Base-by-base conservation (phyloP, 2,797 vertebrate species). In the Oryzias sinensis region DNA sequence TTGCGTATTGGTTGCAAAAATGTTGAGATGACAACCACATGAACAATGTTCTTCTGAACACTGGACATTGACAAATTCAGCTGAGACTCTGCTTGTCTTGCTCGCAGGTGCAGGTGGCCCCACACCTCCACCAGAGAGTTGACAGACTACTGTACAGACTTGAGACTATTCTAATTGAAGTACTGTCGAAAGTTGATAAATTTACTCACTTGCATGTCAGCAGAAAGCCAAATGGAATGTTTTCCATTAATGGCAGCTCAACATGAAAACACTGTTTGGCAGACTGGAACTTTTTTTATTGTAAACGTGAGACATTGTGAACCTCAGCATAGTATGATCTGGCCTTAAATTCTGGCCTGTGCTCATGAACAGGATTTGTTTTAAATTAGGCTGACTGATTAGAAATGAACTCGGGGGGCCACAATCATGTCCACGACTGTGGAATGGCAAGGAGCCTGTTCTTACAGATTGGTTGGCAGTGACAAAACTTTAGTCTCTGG, bases 71-170 rank as follows among this genome's bases (percentile, higher is more conserved):
- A 65, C 4, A 2, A 55, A 66, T 43, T 7, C 25, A 4, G 5
- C 50, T 61, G 29, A 59, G 22, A 20, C 33, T 52, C 22, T 62
- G 48, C 13, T 70, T 76, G 25, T 68, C 42, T 43, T 68, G 0
- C 52, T 57, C 51, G 37, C 70, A 90, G 84, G 82, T 83, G 81
- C 79, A 74, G 85, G 81, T 65, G 82, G 75, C 20, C 56, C 60
- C 46, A 70, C 87, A 72, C 62, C 77, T 55, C 75, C 82, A 61
- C 81, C 82, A 62, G 85, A 85, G 81, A 82, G 81, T 86, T 74
- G 49, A 63, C 56, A 70, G 43, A 56, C 63, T 70, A 49, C 65
- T 60, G 47, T 50, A 51, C 47, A 58, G 37, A 56, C 53, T 20
- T 45, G 24, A 73, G 49, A 41, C 40, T 46, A 41, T 44, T 24